Evolutionary conservation across 2,113 vertebrate genomes (phyloP), one percentile per base, ranked within the genome.

Genomic region (Nannospalax galili): DNA sequence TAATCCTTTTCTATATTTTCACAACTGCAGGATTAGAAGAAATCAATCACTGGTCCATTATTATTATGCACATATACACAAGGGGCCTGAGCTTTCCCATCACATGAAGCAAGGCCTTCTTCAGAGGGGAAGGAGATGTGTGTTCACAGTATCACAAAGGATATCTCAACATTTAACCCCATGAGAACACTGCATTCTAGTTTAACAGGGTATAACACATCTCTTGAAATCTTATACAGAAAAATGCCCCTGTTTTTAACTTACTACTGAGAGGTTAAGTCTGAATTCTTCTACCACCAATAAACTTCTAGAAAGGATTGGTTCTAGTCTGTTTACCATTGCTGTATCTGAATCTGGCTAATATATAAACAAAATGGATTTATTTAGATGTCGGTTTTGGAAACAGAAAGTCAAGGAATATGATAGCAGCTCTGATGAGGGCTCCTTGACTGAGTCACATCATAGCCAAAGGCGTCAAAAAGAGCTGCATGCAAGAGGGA

Each of bases 21-120:
- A 84, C 26, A 97, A 81, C 79, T 95, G n/a, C 6, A 79, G 37
- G 32, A 88, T 92, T 87, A 79, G 28, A 35, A 81, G 48, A 78
- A 84, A 75, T n/a, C 11, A 62, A 84, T n/a, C n/a, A n/a, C n/a
- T 78, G 56, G 26, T 12, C 37, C 10, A 37, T 28, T 69, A 37
- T 69, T 48, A 40, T 6, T 45, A 6, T 26, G 8, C 65, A 65
- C 22, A 32, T 81, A 1, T 90, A 40, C 16, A 24, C 14, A 73
- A 37, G 60, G 8, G 56, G 37, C 24, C 42, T 56, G 12, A 77
- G 30, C 69, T 60, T n/a, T 22, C 30, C n/a, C n/a, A 32, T 20
- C 56, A 17, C 64, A 24, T 24, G 11, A 24, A 84, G 20, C 40
- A 84, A 69, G 62, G 37, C 35, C n/a, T 90, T 56, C n/a, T 45